Percentiles rank a stretch among this genome's conserved stretches.
Evolutionary conservation across 2,797 vertebrate species (phyloP).

Genomic region (Cephalopachus bancanus): DNA sequence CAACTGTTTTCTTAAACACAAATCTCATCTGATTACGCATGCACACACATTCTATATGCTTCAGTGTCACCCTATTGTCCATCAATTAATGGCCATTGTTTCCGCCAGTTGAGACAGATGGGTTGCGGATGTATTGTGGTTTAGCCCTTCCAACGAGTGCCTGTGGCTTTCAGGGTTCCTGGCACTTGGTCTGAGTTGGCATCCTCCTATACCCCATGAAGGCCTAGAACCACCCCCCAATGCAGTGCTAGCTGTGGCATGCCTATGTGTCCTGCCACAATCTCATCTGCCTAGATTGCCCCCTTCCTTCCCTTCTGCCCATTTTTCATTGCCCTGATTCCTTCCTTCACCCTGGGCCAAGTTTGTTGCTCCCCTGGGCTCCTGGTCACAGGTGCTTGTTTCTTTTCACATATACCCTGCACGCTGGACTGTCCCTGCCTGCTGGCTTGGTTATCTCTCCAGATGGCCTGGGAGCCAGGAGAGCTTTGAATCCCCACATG

Average conservation of each 20-base stretch:
- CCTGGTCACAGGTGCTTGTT: background rate
- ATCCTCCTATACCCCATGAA: background rate
- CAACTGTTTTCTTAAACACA: background rate
- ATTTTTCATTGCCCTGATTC: conserved; percentile 25
- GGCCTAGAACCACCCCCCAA: background rate
- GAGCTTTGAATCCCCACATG: background rate
- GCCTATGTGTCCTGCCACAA: background rate
- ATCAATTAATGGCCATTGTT: background rate
- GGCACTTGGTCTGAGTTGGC: background rate
- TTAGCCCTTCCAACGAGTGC: background rate
- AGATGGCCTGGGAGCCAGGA: background rate
- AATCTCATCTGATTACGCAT: background rate
- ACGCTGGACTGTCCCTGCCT: background rate
- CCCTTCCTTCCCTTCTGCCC: background rate
- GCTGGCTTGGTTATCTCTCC: conserved; percentile 16
- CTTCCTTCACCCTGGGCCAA: conserved; percentile 33
- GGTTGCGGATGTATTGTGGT: background rate
- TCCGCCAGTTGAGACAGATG: background rate
- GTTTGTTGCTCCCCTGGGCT: background rate
- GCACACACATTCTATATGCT: background rate
- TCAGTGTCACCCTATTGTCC: background rate
- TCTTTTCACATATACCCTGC: background rate
- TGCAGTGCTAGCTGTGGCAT: background rate
- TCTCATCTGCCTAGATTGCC: background rate
- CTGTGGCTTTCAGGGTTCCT: background rate